phyloP scores from a whole-genome alignment of 2,113 vertebrate genomes.

The Seriola quinqueradiata region DNA sequence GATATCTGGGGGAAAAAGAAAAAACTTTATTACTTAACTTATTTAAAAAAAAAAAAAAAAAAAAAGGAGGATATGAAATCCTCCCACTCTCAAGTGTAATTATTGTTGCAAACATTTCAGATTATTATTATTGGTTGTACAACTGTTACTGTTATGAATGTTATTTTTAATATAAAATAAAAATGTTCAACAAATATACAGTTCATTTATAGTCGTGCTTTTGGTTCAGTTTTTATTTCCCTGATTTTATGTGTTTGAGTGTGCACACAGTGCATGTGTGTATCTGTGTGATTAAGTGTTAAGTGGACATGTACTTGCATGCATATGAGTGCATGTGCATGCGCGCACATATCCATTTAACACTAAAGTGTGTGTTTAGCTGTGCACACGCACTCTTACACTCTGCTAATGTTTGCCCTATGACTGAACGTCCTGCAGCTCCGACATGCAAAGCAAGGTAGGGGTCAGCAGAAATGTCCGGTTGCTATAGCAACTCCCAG shows the following conservation, averaged over 20 bases:
- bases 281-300: background rate
- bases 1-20: conserved; percentile 56
- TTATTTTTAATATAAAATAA: conserved; percentile 87
- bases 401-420: conserved; percentile 44
- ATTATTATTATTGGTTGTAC: conserved; percentile 81
- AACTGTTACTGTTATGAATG: conserved; percentile 84
- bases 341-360: background rate
- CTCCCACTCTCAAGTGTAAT: conserved; percentile 81
- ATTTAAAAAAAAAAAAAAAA: conserved; percentile 77
- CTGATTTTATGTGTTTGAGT: background rate
- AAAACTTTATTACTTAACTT: conserved; percentile 85
- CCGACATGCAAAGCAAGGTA: conserved; percentile 61
- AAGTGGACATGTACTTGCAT: background rate
- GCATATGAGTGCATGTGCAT: conserved; percentile 11
- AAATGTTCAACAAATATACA: conserved; percentile 68
- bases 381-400: background rate
- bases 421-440: conserved; percentile 49
- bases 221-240: background rate
- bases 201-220: background rate
- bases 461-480: conserved; percentile 70
- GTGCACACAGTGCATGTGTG: background rate
- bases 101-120: conserved; percentile 73
- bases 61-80: conserved; percentile 47
- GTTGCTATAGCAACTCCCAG: conserved; percentile 71
- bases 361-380: background rate